Evolutionary conservation across 2,888 invertebrate genomes (phyloP).

Genomic region (Xestia sexstrigata): DNA sequence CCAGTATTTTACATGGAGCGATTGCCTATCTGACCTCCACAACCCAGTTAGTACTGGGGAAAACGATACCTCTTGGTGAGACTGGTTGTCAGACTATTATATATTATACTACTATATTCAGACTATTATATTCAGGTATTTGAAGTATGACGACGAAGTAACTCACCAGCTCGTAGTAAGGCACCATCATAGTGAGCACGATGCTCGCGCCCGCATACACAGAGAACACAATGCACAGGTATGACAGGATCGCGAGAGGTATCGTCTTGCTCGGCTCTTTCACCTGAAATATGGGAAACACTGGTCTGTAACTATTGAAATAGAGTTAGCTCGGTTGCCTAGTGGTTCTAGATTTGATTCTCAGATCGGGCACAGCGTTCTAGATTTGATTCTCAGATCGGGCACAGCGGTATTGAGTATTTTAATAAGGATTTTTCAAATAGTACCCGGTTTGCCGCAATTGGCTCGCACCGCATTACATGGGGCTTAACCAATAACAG

Average conservation of each 20-base stretch:
- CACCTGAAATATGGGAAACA: conserved; percentile 72
- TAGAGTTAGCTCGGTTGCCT: neutral
- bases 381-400: neutral
- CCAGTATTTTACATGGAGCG: no score
- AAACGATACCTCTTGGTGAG: no score
- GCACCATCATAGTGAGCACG: conserved; percentile 97
- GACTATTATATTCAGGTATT: no score
- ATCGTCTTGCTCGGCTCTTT: conserved; percentile 95
- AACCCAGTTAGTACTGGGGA: no score
- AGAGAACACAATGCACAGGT: conserved; percentile 94
- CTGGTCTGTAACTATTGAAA: neutral
- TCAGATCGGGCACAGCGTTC: neutral
- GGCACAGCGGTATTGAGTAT: neutral
- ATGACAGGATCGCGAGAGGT: conserved; percentile 95
- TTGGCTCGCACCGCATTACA: neutral
- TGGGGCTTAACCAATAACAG: neutral
- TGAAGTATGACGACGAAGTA: neutral
- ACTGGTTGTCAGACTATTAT: no score
- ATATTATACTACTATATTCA: no score
- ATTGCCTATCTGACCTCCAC: no score
- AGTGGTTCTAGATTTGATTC: neutral
- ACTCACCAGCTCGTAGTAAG: conserved; percentile 92
- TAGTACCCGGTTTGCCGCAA: neutral
- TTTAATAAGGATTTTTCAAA: neutral
- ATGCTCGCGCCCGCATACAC: conserved; percentile 96